Percentiles rank a stretch among this genome's conserved stretches.
These are phyloP conservation scores for Oligia latruncula DNA, from an alignment of 2,888 invertebrate species.

Conservation along the genomic window DNA sequence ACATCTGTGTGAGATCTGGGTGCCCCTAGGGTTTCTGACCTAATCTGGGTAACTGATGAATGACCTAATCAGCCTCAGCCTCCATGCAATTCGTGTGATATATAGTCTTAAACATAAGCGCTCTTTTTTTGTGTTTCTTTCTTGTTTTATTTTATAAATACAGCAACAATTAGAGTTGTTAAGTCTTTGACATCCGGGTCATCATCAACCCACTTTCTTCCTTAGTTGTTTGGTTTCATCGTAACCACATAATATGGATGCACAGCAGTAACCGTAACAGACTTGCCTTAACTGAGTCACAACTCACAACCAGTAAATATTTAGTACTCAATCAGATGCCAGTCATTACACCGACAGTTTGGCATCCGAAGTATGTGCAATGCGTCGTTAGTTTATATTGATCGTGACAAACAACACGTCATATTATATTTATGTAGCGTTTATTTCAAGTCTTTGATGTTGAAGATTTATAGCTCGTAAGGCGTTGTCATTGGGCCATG, in stretches of 20 bases:
- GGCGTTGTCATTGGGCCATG: slow-evolving; percentile 13
- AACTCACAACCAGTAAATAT: slow-evolving; percentile 26
- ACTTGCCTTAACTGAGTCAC: slow-evolving; percentile 7
- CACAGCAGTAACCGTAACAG: neutral
- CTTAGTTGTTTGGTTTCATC: neutral
- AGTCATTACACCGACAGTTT: slow-evolving; percentile 19
- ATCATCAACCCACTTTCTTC: neutral
- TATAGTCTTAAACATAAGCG: too few relatives aligned
- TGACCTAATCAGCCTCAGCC: too few relatives aligned
- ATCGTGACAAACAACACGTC: slow-evolving; percentile 38
- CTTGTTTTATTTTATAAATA: neutral
- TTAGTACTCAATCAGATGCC: slow-evolving; percentile 30
- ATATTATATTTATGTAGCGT: slow-evolving; percentile 27
- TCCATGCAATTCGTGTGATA: neutral
- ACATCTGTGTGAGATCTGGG: too few relatives aligned
- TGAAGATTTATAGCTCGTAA: slow-evolving; percentile 15
- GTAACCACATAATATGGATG: neutral
- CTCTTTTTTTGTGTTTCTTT: neutral
- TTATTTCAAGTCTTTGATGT: slow-evolving; percentile 37
- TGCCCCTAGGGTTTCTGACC: too few relatives aligned
- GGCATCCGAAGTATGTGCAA: slow-evolving; percentile 38
- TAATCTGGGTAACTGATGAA: too few relatives aligned
- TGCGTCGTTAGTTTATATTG: slow-evolving; percentile 15
- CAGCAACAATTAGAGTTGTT: neutral
- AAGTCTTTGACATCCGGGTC: neutral